Evolutionary conservation across 2,797 vertebrate species (phyloP).

Genomic region (Sternotherus odoratus): DNA sequence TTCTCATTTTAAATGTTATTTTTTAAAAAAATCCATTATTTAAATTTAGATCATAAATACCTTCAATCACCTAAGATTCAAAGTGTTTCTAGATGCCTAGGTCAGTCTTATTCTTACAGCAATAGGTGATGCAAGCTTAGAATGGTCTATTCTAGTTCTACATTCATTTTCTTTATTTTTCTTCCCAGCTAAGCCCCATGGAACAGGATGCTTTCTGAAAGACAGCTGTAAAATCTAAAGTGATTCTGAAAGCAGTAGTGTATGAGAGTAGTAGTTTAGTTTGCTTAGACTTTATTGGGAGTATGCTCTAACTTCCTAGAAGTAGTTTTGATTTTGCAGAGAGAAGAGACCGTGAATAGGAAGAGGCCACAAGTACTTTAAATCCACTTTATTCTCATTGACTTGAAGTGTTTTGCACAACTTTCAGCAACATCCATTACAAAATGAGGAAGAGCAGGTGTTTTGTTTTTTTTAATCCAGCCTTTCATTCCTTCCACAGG

Average conservation of each 20-base stretch:
- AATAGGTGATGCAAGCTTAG: not conserved
- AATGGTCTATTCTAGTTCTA: not conserved
- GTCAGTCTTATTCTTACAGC: not conserved
- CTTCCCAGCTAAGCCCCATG: not conserved
- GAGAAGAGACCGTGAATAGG: not conserved
- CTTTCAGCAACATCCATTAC: slow-evolving; percentile 79
- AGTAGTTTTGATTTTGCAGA: not conserved
- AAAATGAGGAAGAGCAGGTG: slow-evolving; percentile 76
- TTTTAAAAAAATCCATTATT: no score
- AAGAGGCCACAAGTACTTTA: slow-evolving; percentile 63
- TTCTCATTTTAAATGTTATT: no score
- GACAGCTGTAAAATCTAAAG: not conserved
- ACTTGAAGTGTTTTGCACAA: slow-evolving; percentile 81
- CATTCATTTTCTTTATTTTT: not conserved
- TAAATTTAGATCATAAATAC: no score
- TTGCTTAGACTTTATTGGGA: not conserved
- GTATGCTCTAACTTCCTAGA: not conserved
- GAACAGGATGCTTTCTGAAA: not conserved
- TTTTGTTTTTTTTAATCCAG: slow-evolving; percentile 53
- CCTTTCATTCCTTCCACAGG: slow-evolving; percentile 64
- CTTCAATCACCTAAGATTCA: not conserved
- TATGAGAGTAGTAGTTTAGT: not conserved
- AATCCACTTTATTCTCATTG: slow-evolving; percentile 82
- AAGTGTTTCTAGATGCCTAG: not conserved
- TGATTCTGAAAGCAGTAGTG: not conserved